Percentiles rank a stretch among this genome's conserved stretches.
These are phyloP conservation scores for Nothobranchius kuhntae DNA, from an alignment of 2,113 vertebrate genomes.

Conservation along the genomic window DNA sequence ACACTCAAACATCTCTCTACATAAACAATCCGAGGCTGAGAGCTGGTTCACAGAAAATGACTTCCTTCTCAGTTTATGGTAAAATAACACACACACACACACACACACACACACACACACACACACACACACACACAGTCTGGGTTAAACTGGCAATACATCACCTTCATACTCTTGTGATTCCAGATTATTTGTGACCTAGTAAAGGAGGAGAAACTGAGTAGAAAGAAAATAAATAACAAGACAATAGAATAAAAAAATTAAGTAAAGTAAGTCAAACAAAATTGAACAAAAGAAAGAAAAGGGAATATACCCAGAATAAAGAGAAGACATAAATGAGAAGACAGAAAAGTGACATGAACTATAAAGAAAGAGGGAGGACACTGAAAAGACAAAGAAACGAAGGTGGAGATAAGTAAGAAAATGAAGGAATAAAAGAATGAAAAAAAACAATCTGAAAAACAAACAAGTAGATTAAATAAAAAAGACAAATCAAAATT, in stretches of 20 bases:
- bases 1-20: slow-evolving; percentile 66
- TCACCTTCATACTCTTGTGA: slow-evolving; percentile 22
- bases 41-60: slow-evolving; percentile 40
- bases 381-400: no score
- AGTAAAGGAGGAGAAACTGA: background rate
- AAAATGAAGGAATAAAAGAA: background rate
- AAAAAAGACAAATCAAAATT: no score
- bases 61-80: background rate
- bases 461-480: no score
- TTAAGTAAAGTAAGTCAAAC: background rate
- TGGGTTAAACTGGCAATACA: slow-evolving; percentile 18
- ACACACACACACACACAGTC: background rate
- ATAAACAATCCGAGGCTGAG: slow-evolving; percentile 44
- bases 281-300: background rate
- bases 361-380: no score
- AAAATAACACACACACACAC: background rate
- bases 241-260: background rate
- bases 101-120: background rate
- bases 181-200: background rate
- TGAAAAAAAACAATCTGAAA: background rate
- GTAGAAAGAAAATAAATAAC: background rate
- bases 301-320: background rate
- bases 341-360: no score
- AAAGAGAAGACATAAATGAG: no score
- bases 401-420: no score